Evolutionary conservation across 2,888 invertebrate genomes (phyloP), one percentile per base, ranked within the genome.

Genomic region (Meliscaeva auricollis): DNA sequence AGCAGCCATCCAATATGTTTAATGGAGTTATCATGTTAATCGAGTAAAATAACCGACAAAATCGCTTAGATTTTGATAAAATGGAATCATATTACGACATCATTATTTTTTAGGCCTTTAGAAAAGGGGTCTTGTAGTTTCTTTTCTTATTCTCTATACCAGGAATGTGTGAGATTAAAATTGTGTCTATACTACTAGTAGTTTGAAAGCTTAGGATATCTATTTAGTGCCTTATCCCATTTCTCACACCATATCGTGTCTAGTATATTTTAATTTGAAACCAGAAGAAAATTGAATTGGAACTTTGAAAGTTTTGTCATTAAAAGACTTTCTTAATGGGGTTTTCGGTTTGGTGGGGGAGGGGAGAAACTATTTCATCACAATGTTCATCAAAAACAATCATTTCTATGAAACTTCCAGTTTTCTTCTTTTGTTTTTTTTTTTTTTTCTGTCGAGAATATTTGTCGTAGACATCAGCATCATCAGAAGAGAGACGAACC

Each of bases 21-120:
- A 84, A 84, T 84, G 84, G 75, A 80, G 75, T 80, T 76, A 72
- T 76, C 80, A 75, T 84, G 84, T 80, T 72, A 69, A 79, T 78
- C 73, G 68, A 73, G 41, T 69, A 60, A 73, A 41, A 52, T 44
- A 30, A 30, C 46, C 35, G 35, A 68, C 50, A 74, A 64, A 77
- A 64, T 70, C 46, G 50, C 52, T 72, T 41, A 72, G 30, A 20
- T 50, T 44, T 58, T 41, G 22, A 72, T 48, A 60, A 66, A 66
- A 72, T 66, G 64, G 38, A 46, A 44, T 30, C 60, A 41, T 44
- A 41, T 75, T 69, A 70, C 44, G 48, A 38, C 41, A 52, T 56
- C 22, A 38, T 70, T 68, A 38, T 52, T 17, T 46, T 8, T n/a
- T 41, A 58, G 17, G 22, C 26, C 52, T 50, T 50, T 2, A 11